Percentiles rank a stretch among this genome's conserved stretches.
These are phyloP conservation scores for Hirtodrosophila histrioides DNA, from an alignment of 2,888 invertebrate species.

Conservation along the genomic window DNA sequence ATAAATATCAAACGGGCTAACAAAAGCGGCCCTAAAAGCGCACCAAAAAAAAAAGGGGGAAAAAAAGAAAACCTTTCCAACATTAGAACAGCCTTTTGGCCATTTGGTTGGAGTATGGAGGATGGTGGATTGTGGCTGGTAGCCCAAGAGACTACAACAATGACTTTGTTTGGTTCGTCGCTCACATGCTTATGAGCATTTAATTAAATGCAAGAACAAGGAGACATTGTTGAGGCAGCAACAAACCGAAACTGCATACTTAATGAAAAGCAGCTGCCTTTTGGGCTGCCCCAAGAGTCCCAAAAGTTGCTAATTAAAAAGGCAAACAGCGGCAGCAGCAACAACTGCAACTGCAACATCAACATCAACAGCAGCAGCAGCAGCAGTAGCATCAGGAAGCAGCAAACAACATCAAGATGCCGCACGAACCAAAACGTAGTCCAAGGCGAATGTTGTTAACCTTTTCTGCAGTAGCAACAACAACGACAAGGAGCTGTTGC, in stretches of 20 bases:
- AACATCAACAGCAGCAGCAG: conserved; percentile 25
- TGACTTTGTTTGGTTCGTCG: conserved; percentile 64
- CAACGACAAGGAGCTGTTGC: conserved; percentile 34
- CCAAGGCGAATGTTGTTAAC: conserved; percentile 75
- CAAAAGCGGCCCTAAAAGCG: conserved; percentile 49
- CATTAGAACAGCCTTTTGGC: conserved; percentile 30
- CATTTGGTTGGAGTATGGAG: conserved; percentile 1
- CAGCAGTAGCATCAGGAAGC: conserved; percentile 63
- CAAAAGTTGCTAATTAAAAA: conserved; percentile 80
- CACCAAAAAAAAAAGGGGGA: conserved; percentile 16
- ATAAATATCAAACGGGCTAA: conserved; percentile 49
- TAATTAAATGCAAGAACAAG: conserved; percentile 80
- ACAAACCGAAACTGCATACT: conserved; percentile 67
- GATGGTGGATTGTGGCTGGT: conserved; percentile 12
- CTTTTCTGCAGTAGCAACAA: conserved; percentile 63
- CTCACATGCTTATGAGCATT: conserved; percentile 79
- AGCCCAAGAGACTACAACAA: conserved; percentile 61
- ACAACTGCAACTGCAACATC: conserved; percentile 20
- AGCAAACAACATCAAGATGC: conserved; percentile 78
- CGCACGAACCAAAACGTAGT: conserved; percentile 68
- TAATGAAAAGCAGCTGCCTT: conserved; percentile 74
- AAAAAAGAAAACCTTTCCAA: conserved; percentile 32
- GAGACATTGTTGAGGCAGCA: conserved; percentile 50
- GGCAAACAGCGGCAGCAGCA: conserved; percentile 67
- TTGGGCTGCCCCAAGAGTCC: conserved; percentile 74